A percentile compares a stretch with the other conserved stretches of the same genome.
Evolutionary conservation across 2,797 vertebrate genomes (phyloP).

Genomic region (Sarcophilus harrisii): DNA sequence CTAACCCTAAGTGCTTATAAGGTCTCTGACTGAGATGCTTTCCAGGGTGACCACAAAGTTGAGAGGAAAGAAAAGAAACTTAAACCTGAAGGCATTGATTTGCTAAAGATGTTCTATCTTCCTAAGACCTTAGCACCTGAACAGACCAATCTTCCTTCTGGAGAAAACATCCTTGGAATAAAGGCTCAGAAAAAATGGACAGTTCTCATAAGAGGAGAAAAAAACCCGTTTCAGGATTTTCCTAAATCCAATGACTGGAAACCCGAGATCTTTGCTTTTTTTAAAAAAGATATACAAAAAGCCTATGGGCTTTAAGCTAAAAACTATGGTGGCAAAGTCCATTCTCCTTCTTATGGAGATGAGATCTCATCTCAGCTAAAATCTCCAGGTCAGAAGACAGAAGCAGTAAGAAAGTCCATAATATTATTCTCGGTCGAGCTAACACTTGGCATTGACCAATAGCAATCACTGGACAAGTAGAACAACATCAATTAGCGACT

Average conservation of each 20-base stretch:
- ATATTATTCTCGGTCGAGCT: neutral
- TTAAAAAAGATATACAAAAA: neutral
- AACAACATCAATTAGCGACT: neutral
- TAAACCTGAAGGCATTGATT: neutral
- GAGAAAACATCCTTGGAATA: neutral
- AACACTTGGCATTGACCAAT: neutral
- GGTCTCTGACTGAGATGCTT: neutral
- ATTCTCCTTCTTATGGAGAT: neutral
- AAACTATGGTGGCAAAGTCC: neutral
- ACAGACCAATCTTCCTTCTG: neutral
- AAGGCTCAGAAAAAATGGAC: neutral
- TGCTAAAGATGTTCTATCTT: neutral
- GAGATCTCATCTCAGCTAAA: neutral
- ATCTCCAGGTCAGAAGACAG: neutral
- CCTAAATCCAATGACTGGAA: neutral
- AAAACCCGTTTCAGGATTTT: neutral
- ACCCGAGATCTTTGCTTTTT: neutral
- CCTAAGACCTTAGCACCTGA: neutral
- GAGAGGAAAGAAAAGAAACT: neutral
- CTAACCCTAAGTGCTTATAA: neutral
- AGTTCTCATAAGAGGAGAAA: neutral
- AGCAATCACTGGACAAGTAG: neutral
- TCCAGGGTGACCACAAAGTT: neutral
- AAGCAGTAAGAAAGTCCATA: neutral
- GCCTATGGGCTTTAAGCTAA: neutral